Percentiles rank a stretch among this genome's conserved stretches.
Conservation (phyloP, 2,113 vertebrate species). For the Geococcyx californianus region DNA sequence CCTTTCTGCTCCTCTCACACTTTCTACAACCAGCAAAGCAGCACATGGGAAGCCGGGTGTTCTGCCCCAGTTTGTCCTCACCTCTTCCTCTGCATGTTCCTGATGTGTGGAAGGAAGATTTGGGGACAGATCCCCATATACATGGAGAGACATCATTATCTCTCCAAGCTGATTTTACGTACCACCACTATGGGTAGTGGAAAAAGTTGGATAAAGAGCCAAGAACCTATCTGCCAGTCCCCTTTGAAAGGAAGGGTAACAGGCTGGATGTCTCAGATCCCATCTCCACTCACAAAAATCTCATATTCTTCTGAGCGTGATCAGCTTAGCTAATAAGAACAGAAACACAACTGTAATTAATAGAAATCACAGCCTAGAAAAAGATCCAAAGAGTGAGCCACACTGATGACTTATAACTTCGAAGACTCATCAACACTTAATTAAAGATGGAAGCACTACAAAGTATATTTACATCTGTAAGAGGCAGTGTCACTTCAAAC, state of each 20-base stretch:
- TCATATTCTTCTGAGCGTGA: background rate
- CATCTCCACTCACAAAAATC: background rate
- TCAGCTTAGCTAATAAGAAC: constrained; percentile 12
- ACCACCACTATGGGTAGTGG: background rate
- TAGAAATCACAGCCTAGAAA: constrained; percentile 20
- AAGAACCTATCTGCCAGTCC: background rate
- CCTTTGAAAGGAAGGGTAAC: background rate
- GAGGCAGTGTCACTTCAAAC: background rate
- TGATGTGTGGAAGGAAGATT: background rate
- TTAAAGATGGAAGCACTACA: background rate
- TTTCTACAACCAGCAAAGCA: background rate
- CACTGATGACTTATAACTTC: background rate
- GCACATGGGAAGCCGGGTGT: background rate
- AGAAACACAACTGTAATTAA: constrained; percentile 21
- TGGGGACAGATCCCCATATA: background rate
- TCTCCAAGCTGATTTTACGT: background rate
- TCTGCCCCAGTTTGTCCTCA: rapidly evolving
- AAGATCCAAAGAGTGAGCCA: background rate
- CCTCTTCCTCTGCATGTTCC: background rate
- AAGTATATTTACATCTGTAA: background rate
- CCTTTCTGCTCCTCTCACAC: background rate
- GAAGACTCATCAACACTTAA: constrained; percentile 8
- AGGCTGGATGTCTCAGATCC: background rate
- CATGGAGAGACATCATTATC: background rate
- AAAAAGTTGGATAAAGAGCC: background rate